A percentile compares a stretch with the other conserved stretches of the same genome.
phyloP scores from a whole-genome alignment of 2,113 vertebrate species.

The Phylloscopus trochilus region DNA sequence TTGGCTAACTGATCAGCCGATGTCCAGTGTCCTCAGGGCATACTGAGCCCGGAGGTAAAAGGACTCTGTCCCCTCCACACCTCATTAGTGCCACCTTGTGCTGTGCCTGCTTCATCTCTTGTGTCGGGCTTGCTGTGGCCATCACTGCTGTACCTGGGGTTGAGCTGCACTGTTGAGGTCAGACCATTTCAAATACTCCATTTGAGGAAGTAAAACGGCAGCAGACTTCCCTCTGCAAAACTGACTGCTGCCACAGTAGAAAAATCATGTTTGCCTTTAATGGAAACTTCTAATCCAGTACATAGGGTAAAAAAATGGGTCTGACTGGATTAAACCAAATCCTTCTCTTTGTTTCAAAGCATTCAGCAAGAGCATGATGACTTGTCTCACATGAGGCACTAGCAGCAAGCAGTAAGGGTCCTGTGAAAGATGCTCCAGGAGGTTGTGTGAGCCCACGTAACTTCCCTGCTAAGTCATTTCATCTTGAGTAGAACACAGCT shows the following conservation, averaged over 20 bases:
- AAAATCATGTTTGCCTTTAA: not conserved
- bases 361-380: not conserved
- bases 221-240: not conserved
- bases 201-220: not conserved
- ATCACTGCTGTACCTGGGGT: not conserved
- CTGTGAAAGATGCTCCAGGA: not conserved
- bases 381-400: not conserved
- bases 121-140: not conserved
- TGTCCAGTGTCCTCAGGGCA: not conserved
- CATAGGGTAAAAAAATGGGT: not conserved
- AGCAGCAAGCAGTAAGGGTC: not conserved
- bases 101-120: not conserved
- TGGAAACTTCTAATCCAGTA: not conserved
- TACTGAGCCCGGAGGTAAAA: not conserved
- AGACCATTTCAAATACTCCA: not conserved
- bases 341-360: not conserved
- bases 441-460: not conserved
- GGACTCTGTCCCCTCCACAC: not conserved
- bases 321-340: not conserved
- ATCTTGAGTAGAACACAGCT: not conserved
- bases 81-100: slow-evolving; percentile 2
- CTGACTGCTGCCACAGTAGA: not conserved
- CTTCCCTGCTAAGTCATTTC: not conserved
- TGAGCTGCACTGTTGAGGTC: not conserved
- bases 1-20: fast-evolving